phyloP scores from a whole-genome alignment of 2,888 invertebrate species.

The Eupithecia pulchellata region DNA sequence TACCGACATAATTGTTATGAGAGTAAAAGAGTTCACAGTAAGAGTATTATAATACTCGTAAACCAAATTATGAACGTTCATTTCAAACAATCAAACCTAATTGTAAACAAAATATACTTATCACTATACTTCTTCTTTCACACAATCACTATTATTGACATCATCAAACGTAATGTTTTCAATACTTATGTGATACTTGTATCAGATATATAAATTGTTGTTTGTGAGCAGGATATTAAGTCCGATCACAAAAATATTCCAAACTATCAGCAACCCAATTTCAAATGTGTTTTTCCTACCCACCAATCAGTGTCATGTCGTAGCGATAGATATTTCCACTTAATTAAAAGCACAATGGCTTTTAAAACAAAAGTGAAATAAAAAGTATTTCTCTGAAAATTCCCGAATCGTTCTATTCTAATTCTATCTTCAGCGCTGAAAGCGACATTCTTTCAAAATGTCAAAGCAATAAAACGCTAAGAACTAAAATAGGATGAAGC shows the following conservation, averaged over 20 bases:
- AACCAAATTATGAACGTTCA: not conserved
- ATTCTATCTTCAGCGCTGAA: not conserved
- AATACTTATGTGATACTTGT: not conserved
- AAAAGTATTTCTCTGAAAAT: not conserved
- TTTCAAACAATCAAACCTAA: constrained; percentile 1
- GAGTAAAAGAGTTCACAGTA: not conserved
- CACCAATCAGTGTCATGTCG: constrained; percentile 11
- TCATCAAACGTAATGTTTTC: not conserved
- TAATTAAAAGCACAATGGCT: not conserved
- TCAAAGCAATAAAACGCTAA: constrained; percentile 56
- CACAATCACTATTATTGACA: not conserved
- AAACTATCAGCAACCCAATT: not conserved
- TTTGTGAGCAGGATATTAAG: not conserved
- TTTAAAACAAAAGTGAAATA: not conserved
- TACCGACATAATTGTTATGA: not conserved
- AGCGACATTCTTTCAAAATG: constrained; percentile 26
- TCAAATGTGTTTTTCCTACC: not conserved
- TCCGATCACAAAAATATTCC: not conserved
- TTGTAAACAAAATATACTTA: not conserved
- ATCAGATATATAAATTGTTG: not conserved
- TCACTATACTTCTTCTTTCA: not conserved
- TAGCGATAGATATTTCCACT: not conserved
- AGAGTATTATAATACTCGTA: not conserved
- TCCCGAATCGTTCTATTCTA: not conserved
- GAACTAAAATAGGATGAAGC: constrained; percentile 68